Evolutionary conservation across 2,888 invertebrate species (phyloP), one percentile per base, ranked within the genome.

Genomic region (Perithous albicinctus): DNA sequence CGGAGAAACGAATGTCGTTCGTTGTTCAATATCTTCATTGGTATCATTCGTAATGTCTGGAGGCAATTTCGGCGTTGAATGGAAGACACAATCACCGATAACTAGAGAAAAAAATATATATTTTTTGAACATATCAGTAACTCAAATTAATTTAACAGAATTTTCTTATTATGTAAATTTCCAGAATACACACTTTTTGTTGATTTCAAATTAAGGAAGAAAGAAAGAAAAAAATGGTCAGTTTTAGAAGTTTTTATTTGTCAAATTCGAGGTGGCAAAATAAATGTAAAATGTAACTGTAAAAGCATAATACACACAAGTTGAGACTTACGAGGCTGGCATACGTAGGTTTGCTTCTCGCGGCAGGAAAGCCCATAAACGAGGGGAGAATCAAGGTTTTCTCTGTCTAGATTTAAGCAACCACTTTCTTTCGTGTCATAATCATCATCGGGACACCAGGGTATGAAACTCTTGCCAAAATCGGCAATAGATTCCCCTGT

Each of bases 341-440:
- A 88, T 20, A 88, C 80, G 64, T 85, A 87, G 1, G 74, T 32
- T 77, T 87, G 88, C 29, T 76, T 75, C 6, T 79, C 84, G 18
- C 78, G 63, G 29, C 88, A 88, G 0, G 82, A 74, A 2, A 88
- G 82, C 15, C 86, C 87, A 66, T 88, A 88, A 5, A 88, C 80
- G 8, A 88, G 70, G 0, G 85, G 86, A n/a, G 82, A 66, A 51
- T 85, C 54, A 8, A 77, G 70, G 80, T 85, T 84, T 51, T 86
- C 85, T 15, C 87, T 61, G 67, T 89, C 87, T 63, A 88, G 78
- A 79, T 88, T 89, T 59, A 88, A 78, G 64, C 87, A 89, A 41
- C 84, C 76, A 5, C 76, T 46, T 12, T 72, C 77, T 23, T 77
- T 54, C 18, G 10, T 20, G 2, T 23, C 18, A 20, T 63, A 10